Base-by-base conservation (phyloP, 2,113 vertebrate species). In the Prunella himalayana region DNA sequence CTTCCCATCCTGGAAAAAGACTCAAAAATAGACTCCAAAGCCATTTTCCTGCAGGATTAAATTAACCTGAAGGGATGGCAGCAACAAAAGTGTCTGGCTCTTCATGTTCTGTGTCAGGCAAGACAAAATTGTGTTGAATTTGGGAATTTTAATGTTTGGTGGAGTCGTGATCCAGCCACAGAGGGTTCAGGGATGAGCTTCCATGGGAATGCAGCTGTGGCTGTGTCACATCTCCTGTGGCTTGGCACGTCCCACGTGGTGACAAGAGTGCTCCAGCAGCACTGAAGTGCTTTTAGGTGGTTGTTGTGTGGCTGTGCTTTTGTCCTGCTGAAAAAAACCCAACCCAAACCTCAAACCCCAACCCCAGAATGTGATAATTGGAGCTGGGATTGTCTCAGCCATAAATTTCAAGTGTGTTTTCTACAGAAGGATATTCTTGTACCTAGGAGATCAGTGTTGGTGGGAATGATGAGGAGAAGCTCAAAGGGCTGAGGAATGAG, bases 1-100 rank as follows among this genome's bases (percentile, higher is more conserved):
- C 88, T 53, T 61, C 59, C 63, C 23, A 11, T 94, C 90, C 87
- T 78, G 86, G 90, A 95, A 92, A 94, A 88, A 60, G 54, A 23
- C 39, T 30, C 60, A 73, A 66, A 92, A 93, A 92, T 95, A 96
- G 95, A n/a, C 94, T 81, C 69, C 53, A 65, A 91, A 17, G 31
- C 59, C 24, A 9, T 86, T 85, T 97, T 87, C 92, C 92, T 94
- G 75, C 59, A 50, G 10, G 92, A 87, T 97, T 94, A 92, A 96
- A 97, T 97, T 95, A 97, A 69, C n/a, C 76, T 61, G 56, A 84
- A 59, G 75, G 39, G 70, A 78, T 35, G 85, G 82, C 65, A 90
- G 87, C 80, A 63, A 64, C 54, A 30, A 72, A 53, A 66, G 70
- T 22, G 23, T 21, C 75, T 15, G 1, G 70, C 37, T 83, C 60